Evolutionary conservation across 2,797 vertebrate species (phyloP).

Genomic region (Aulostomus chinensis): DNA sequence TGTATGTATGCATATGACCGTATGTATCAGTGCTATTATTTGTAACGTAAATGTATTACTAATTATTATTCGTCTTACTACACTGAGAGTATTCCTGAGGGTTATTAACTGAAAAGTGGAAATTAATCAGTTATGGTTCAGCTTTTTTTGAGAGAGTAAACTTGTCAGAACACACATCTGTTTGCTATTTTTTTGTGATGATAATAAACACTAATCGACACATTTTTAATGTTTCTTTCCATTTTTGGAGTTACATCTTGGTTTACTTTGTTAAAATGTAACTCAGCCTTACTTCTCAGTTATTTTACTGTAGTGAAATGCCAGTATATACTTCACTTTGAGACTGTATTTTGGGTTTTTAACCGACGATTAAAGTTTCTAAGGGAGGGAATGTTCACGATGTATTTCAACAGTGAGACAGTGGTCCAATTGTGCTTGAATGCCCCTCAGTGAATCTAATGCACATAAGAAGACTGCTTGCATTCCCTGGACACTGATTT

Average conservation of each 20-base stretch:
- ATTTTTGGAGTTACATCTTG: too few relatives aligned
- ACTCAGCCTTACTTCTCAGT: too few relatives aligned
- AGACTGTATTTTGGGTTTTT: background rate
- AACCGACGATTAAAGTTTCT: background rate
- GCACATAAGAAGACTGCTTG: conserved; percentile 34
- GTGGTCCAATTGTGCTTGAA: background rate
- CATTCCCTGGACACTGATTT: conserved; percentile 36
- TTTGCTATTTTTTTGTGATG: conserved; percentile 14
- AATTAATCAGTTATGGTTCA: too few relatives aligned
- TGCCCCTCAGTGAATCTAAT: conserved; percentile 30
- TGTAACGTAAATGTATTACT: conserved; percentile 28
- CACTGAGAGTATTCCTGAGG: conserved; percentile 1
- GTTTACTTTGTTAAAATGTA: too few relatives aligned
- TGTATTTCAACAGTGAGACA: conserved; percentile 9
- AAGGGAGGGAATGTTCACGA: conserved; percentile 1
- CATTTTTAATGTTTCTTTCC: background rate
- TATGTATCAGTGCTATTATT: conserved; percentile 43
- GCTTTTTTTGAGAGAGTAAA: conserved; percentile 1
- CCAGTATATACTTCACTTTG: conserved; percentile 31
- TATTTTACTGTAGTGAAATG: conserved; percentile 25
- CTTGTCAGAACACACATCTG: background rate
- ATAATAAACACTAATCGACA: conserved; percentile 32
- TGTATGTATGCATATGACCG: conserved; percentile 37
- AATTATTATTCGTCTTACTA: conserved; percentile 24
- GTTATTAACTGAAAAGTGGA: conserved; percentile 11